A percentile compares a stretch with the other conserved stretches of the same genome.
These are phyloP conservation scores for Hucho hucho DNA, from an alignment of 2,113 vertebrate species.

Conservation along the genomic window DNA sequence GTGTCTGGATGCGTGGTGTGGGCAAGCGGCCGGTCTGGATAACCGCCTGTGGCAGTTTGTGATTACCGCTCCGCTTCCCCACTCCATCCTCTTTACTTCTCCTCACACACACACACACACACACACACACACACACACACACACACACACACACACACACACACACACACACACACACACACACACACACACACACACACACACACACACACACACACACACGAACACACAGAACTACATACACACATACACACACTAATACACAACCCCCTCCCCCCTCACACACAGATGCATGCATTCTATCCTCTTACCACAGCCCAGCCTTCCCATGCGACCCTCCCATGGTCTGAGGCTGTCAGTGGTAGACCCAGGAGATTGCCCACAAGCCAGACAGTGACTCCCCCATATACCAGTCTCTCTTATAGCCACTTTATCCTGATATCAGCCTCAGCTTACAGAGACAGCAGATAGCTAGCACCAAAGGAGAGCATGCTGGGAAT, in stretches of 20 bases:
- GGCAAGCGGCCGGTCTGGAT: slow-evolving; percentile 18
- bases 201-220: not conserved
- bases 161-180: no score
- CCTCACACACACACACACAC: not conserved
- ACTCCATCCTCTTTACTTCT: slow-evolving; percentile 37
- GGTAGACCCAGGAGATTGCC: not conserved
- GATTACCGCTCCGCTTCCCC: slow-evolving; percentile 39
- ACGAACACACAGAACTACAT: not conserved
- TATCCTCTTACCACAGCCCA: not conserved
- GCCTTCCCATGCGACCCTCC: not conserved
- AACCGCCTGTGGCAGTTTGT: slow-evolving; percentile 47
- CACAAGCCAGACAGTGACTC: not conserved
- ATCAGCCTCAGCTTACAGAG: no score
- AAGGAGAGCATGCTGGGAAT: no score
- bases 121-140: not conserved
- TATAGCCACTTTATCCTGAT: not conserved
- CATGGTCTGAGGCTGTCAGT: not conserved
- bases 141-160: no score
- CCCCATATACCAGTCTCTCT: not conserved
- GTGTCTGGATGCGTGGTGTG: not conserved
- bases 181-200: no score
- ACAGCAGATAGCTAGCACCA: no score
- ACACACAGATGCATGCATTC: not conserved
- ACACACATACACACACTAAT: not conserved
- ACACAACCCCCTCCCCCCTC: no score